Evolutionary conservation across 2,113 vertebrate genomes (phyloP).

Genomic region (Polypterus senegalus): DNA sequence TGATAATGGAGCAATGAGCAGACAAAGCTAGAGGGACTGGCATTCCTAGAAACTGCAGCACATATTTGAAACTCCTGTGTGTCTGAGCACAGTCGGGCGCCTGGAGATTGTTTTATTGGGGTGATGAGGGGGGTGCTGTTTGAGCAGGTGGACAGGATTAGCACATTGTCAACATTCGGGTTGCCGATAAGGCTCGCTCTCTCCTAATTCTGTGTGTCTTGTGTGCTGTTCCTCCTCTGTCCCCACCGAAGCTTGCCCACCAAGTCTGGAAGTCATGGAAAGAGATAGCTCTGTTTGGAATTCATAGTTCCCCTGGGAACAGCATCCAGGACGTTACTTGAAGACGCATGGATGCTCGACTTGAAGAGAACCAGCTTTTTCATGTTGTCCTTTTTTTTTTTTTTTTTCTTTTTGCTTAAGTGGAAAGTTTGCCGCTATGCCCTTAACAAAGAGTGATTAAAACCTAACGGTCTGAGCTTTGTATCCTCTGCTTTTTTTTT

Average conservation of each 20-base stretch:
- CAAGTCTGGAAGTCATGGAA: too few relatives aligned
- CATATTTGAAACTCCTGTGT: constrained; percentile 27
- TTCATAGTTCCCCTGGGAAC: too few relatives aligned
- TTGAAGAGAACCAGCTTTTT: too few relatives aligned
- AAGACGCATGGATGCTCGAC: too few relatives aligned
- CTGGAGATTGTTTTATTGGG: constrained; percentile 37
- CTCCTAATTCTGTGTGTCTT: not conserved
- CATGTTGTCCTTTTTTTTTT: too few relatives aligned
- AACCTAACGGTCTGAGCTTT: too few relatives aligned
- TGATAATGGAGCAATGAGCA: constrained; percentile 12
- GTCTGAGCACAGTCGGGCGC: constrained; percentile 43
- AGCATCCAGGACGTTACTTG: too few relatives aligned
- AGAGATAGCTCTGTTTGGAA: too few relatives aligned
- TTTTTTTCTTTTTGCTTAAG: too few relatives aligned
- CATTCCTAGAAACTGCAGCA: constrained; percentile 21
- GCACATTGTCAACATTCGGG: constrained; percentile 84
- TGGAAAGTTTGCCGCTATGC: too few relatives aligned
- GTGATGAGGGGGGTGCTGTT: constrained; percentile 47
- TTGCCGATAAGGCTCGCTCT: constrained; percentile 49
- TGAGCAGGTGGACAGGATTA: constrained; percentile 99
- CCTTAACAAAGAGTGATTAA: too few relatives aligned
- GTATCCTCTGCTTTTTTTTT: too few relatives aligned
- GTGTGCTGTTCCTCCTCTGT: not conserved
- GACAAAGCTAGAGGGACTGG: constrained; percentile 7
- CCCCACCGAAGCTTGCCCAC: not conserved